Conservation (phyloP, 1,140 invertebrate genomes). For the Dolichoris vasculosae region DNA sequence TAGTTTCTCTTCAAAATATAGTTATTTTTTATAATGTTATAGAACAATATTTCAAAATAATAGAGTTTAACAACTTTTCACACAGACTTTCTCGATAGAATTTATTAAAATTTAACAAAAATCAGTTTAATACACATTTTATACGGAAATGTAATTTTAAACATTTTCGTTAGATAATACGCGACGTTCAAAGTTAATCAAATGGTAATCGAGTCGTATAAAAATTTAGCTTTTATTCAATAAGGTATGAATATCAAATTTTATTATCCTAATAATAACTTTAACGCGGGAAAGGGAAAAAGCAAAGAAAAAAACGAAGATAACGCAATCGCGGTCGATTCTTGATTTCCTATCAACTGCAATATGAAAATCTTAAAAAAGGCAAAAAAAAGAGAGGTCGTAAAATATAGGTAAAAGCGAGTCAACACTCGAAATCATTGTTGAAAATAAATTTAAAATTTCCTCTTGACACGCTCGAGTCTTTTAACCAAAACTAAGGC, state of each 20-base stretch:
- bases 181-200: no score
- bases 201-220: no score
- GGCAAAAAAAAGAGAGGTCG: not conserved
- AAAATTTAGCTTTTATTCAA: no score
- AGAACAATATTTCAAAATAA: not conserved
- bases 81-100: no score
- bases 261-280: no score
- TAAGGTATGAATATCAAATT: no score
- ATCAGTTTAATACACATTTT: no score
- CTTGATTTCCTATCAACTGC: constrained; percentile 3
- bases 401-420: constrained; percentile 4
- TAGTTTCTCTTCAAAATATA: not conserved
- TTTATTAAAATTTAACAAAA: no score
- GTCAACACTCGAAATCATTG: constrained; percentile 38
- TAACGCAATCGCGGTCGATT: not conserved
- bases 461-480: constrained; percentile 18
- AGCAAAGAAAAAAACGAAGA: not conserved
- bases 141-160: no score
- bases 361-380: not conserved
- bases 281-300: not conserved
- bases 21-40: not conserved
- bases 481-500: constrained; percentile 38
- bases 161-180: no score
- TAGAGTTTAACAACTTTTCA: no score
- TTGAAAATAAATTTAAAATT: constrained; percentile 43